Conservation (phyloP, 2,888 invertebrate species). For the Caenorhabditis becei region DNA sequence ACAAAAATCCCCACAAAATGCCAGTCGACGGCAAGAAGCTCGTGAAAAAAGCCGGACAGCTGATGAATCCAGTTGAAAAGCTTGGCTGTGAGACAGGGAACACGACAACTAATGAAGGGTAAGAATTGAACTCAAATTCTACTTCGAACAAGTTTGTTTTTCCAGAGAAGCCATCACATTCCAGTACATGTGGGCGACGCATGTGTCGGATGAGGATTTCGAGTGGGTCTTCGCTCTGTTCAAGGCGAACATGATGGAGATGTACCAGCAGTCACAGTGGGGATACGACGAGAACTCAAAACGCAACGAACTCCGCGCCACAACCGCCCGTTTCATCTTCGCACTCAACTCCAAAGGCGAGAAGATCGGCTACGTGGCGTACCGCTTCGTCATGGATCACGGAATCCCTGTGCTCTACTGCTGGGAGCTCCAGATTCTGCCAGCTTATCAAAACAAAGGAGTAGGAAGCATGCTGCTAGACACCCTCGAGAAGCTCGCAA, state of each 20-base stretch:
- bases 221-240: conserved; percentile 78
- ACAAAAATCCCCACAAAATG: conserved; percentile 34
- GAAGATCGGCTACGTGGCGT: conserved; percentile 88
- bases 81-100: conserved; percentile 63
- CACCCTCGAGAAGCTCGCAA: conserved; percentile 88
- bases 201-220: conserved; percentile 66
- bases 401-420: conserved; percentile 86
- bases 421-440: conserved; percentile 91
- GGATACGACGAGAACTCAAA: conserved; percentile 84
- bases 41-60: conserved; percentile 76
- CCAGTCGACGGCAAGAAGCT: conserved; percentile 85
- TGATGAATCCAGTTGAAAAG: conserved; percentile 67
- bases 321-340: conserved; percentile 82
- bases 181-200: conserved; percentile 76
- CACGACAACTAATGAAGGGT: conserved; percentile 70
- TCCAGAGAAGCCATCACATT: conserved; percentile 73
- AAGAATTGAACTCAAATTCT: neutral
- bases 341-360: conserved; percentile 64
- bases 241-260: conserved; percentile 74
- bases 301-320: conserved; percentile 83
- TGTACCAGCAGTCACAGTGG: conserved; percentile 86
- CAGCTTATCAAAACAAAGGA: conserved; percentile 87
- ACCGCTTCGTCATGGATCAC: conserved; percentile 90
- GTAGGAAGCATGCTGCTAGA: conserved; percentile 90
- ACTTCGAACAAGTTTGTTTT: neutral